These are phyloP conservation scores for Nibea albiflora DNA, from an alignment of 2,113 vertebrate genomes.

Conservation along the genomic window DNA sequence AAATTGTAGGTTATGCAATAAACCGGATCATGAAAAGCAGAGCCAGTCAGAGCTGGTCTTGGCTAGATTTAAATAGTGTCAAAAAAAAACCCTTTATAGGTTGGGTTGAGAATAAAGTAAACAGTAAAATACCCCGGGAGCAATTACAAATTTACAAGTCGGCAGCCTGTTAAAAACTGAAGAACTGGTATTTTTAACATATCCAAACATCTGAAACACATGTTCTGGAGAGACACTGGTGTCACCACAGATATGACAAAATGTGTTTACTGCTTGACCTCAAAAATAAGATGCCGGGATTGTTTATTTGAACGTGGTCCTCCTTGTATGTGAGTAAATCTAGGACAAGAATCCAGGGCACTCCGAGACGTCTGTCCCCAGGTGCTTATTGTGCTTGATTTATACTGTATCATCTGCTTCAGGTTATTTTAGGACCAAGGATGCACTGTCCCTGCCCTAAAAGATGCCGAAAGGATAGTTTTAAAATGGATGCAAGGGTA, in stretches of 20 bases:
- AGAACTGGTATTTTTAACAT: neutral
- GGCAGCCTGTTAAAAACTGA: conserved; percentile 1
- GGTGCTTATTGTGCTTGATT: conserved; percentile 76
- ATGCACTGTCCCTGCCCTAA: conserved; percentile 51
- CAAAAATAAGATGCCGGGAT: conserved; percentile 38
- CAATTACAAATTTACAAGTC: conserved; percentile 34
- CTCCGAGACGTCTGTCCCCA: conserved; percentile 51
- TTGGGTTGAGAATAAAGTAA: conserved; percentile 23
- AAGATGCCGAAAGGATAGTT: conserved; percentile 32
- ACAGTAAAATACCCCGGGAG: conserved; percentile 36
- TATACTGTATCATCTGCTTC: conserved; percentile 66
- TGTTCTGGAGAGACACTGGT: conserved; percentile 15
- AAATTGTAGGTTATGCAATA: conserved; percentile 72
- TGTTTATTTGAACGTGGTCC: conserved; percentile 66
- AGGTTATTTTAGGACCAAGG: conserved; percentile 67
- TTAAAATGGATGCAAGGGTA: conserved; percentile 13
- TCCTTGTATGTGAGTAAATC: conserved; percentile 57
- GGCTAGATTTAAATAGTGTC: conserved; percentile 54
- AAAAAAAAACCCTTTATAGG: conserved; percentile 29
- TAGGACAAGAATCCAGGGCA: conserved; percentile 83
- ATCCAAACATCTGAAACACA: conserved; percentile 11
- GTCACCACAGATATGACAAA: conserved; percentile 6
- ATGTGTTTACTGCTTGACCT: conserved; percentile 38
- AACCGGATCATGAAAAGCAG: conserved; percentile 37
- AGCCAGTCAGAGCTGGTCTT: conserved; percentile 53